A percentile compares a stretch with the other conserved stretches of the same genome.
Conservation (phyloP, 53 echinoderm and acorn worm genomes). For the Paracentrotus lividus region DNA sequence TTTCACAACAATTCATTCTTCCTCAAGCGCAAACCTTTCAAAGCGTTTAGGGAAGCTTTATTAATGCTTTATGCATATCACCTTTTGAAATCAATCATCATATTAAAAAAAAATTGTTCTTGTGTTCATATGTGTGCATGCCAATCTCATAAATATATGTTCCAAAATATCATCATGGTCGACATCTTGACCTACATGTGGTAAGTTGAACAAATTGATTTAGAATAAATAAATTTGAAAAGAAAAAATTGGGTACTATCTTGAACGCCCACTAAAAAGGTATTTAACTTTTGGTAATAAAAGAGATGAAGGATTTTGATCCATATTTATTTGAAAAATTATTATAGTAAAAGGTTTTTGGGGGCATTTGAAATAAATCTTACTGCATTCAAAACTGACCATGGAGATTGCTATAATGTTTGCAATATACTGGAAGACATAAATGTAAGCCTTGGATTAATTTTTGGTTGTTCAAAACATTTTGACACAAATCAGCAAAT, state of each 20-base stretch:
- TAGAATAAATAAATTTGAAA: not conserved
- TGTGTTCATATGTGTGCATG: not conserved
- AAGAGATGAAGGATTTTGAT: too few species aligned
- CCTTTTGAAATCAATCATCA: not conserved
- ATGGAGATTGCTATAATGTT: too few species aligned
- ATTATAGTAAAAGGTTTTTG: too few species aligned
- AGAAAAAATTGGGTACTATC: not conserved
- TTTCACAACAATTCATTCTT: not conserved
- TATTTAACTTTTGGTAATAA: too few species aligned
- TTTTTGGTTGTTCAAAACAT: too few species aligned
- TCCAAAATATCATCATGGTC: not conserved
- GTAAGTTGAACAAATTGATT: not conserved
- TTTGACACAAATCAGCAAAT: too few species aligned
- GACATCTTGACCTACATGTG: not conserved
- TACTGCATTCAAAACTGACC: too few species aligned
- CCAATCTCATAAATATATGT: not conserved
- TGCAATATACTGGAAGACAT: too few species aligned
- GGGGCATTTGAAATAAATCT: too few species aligned
- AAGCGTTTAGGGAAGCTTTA: not conserved
- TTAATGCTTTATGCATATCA: not conserved
- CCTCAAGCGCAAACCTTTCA: not conserved
- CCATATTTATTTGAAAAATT: too few species aligned
- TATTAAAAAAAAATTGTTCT: not conserved
- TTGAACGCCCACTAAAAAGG: not conserved
- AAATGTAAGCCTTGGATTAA: too few species aligned